These are phyloP conservation scores for Marmota monax DNA, from an alignment of 2,113 vertebrate genomes.

Conservation along the genomic window DNA sequence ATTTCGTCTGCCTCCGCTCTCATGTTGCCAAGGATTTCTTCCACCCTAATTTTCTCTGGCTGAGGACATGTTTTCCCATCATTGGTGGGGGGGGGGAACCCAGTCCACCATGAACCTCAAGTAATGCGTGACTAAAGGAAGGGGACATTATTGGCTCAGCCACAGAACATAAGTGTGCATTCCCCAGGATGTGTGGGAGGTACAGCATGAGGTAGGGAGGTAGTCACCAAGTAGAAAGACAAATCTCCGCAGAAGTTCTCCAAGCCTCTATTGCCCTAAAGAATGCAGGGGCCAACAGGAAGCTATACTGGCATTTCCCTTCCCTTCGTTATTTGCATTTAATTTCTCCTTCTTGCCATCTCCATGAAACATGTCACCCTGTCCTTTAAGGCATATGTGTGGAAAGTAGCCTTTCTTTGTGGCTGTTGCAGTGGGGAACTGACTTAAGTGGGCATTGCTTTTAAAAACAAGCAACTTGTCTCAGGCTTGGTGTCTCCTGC, in stretches of 20 bases:
- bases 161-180: not conserved
- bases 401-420: constrained; percentile 18
- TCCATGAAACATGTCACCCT: not conserved
- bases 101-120: constrained; percentile 30
- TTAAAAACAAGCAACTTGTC: not conserved
- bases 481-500: not conserved
- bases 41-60: constrained; percentile 11
- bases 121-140: constrained; percentile 30
- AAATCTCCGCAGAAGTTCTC: constrained; percentile 20
- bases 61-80: constrained; percentile 23
- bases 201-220: not conserved
- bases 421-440: not conserved
- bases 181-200: not conserved
- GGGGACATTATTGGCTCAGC: not conserved
- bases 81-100: not conserved
- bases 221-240: not conserved
- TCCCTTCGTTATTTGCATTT: not conserved
- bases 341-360: not conserved
- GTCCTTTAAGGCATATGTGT: not conserved
- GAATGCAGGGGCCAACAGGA: not conserved
- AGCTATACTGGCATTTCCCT: not conserved
- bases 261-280: not conserved
- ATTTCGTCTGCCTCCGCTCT: not conserved
- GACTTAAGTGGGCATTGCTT: not conserved
- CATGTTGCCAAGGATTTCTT: not conserved